Evolutionary conservation across 2,888 invertebrate species (phyloP).

Genomic region (Petrophora chlorosata): DNA sequence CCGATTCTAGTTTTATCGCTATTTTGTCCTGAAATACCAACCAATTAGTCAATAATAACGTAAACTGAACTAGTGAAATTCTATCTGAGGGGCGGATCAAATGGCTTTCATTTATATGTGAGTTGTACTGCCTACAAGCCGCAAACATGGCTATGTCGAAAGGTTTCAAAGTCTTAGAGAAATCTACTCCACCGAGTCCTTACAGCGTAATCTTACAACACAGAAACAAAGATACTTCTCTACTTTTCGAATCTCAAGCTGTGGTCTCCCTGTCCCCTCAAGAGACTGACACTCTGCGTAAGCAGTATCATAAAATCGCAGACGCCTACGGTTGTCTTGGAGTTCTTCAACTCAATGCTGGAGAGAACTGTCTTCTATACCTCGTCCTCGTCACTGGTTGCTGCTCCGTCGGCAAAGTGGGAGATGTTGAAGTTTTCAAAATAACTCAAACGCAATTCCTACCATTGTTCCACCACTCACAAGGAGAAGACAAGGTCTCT

Average conservation of each 20-base stretch:
- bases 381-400: slow-evolving; percentile 97
- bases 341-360: slow-evolving; percentile 93
- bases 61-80: slow-evolving; percentile 25
- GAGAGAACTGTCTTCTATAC: slow-evolving; percentile 92
- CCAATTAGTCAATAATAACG: no score
- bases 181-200: slow-evolving; percentile 92
- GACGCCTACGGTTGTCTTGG: slow-evolving; percentile 99
- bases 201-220: slow-evolving; percentile 96
- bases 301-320: slow-evolving; percentile 94
- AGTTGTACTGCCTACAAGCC: slow-evolving; percentile 28
- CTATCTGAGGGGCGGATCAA: slow-evolving; percentile 59
- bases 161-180: slow-evolving; percentile 95
- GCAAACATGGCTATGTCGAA: slow-evolving; percentile 95
- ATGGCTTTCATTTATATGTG: slow-evolving; percentile 51
- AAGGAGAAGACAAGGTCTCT: slow-evolving; percentile 84
- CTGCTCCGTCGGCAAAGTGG: slow-evolving; percentile 97
- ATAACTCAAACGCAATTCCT: slow-evolving; percentile 96
- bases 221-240: slow-evolving; percentile 92
- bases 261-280: slow-evolving; percentile 93
- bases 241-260: slow-evolving; percentile 96
- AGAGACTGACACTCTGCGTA: slow-evolving; percentile 95
- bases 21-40: background rate
- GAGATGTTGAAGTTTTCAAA: slow-evolving; percentile 96
- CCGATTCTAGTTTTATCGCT: slow-evolving; percentile 4
- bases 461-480: slow-evolving; percentile 90